Base-by-base conservation (phyloP, 2,797 vertebrate species). In the Cossypha niveicapilla region DNA sequence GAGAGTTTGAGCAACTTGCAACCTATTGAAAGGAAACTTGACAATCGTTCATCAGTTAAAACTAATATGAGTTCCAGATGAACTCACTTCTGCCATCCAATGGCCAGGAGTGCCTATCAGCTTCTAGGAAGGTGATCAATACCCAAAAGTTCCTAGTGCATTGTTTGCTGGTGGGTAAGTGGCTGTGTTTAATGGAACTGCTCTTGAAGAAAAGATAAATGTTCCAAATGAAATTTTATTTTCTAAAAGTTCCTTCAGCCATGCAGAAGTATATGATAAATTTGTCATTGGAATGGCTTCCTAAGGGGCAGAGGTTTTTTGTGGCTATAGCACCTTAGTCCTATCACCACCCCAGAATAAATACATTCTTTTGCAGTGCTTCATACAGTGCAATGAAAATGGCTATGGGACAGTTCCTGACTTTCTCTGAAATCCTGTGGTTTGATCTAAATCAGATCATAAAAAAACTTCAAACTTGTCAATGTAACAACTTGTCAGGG, bases 21-120 rank as follows among this genome's bases (percentile, higher is more conserved):
- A 35, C 21, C n/a, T 61, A 5, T 14, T 58, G 23, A 54, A 77
- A 57, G 37, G 45, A 45, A 80, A 50, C 13, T 7, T 39, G 27
- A 23, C 13, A 42, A 12, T 12, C 39, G 13, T n/a, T 78, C n/a
- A 37, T 84, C 53, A 25, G 4, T 37, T 89, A 60, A 91, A 91
- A 57, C 22, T 62, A 35, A 60, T 18, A 6, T n/a, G 47, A 73
- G 18, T 62, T 76, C 30, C 57, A 42, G 41, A 30, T 28, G 32
- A 74, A 42, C 8, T 62, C 13, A 9, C 28, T 13, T 58, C 5
- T 35, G 37, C 53, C 7, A 41, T 63, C 41, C 5, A 1, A 4
- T 23, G 32, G 63, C 34, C n/a, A 51, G n/a, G 50, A 60, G 15
- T 51, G 23, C 50, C 30, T 7, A 0, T n/a, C 45, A 3, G 1